A percentile compares a stretch with the other conserved stretches of the same genome.
Conservation (phyloP, 2,113 vertebrate genomes). For the Osmerus eperlanus region DNA sequence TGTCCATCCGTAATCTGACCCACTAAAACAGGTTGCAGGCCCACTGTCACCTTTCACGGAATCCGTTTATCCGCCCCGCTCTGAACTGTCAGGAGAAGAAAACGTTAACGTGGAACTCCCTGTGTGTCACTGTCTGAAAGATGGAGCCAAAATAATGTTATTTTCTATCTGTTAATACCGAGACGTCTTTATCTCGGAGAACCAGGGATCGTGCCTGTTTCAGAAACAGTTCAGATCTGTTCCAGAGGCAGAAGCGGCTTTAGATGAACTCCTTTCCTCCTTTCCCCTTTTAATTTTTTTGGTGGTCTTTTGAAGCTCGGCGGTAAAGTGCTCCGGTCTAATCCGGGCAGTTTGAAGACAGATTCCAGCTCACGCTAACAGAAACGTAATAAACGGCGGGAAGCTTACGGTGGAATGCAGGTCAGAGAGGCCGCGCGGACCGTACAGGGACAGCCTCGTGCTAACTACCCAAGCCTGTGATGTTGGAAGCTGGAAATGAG, state of each 20-base stretch:
- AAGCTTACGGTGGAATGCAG: slow-evolving; percentile 32
- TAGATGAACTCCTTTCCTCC: not conserved
- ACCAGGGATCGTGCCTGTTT: not conserved
- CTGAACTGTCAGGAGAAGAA: too few species aligned
- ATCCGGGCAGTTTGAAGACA: slow-evolving; percentile 21
- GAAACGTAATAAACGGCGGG: slow-evolving; percentile 11
- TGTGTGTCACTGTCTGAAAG: too few species aligned
- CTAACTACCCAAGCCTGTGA: slow-evolving; percentile 1
- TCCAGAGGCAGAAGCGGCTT: not conserved
- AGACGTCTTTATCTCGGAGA: not conserved
- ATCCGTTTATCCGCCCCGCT: too few species aligned
- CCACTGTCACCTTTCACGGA: too few species aligned
- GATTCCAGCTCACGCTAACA: slow-evolving; percentile 11
- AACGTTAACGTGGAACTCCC: too few species aligned
- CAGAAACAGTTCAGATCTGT: not conserved
- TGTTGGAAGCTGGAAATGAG: slow-evolving; percentile 3
- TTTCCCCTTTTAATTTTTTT: too few species aligned
- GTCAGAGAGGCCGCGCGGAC: not conserved
- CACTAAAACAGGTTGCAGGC: too few species aligned
- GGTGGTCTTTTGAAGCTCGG: slow-evolving; percentile 9
- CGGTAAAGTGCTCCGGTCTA: slow-evolving; percentile 4
- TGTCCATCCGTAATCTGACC: too few species aligned
- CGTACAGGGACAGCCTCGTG: slow-evolving; percentile 1
- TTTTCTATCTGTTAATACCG: not conserved
- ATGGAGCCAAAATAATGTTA: too few species aligned